A percentile compares a stretch with the other conserved stretches of the same genome.
Conservation (phyloP, 2,113 vertebrate genomes). For the Ardeotis arabs region DNA sequence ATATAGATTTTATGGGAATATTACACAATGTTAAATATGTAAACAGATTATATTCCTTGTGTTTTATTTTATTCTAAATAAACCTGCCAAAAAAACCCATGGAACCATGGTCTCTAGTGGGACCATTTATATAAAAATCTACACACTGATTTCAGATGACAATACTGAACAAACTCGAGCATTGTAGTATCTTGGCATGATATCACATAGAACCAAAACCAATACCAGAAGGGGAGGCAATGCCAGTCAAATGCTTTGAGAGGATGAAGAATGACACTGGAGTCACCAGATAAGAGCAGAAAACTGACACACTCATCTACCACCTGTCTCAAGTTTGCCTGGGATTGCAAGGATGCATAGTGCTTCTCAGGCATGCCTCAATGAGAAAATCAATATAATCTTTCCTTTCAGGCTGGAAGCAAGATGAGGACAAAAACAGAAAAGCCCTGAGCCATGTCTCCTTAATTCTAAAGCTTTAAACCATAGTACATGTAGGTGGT, state of each 20-base stretch:
- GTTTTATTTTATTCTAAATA: neutral
- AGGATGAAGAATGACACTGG: neutral
- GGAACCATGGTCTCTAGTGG: neutral
- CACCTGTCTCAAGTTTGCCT: neutral
- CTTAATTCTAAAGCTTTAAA: neutral
- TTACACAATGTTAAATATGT: neutral
- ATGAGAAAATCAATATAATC: neutral
- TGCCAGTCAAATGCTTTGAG: neutral
- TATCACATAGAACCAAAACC: neutral
- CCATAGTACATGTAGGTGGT: rapidly evolving
- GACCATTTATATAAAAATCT: neutral
- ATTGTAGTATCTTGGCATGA: neutral
- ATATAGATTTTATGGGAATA: neutral
- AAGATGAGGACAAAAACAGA: neutral
- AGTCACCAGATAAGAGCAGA: neutral
- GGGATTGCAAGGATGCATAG: neutral
- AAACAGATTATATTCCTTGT: neutral
- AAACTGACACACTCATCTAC: neutral
- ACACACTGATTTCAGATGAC: neutral
- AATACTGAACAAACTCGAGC: neutral
- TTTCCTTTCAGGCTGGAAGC: neutral
- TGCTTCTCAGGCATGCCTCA: neutral
- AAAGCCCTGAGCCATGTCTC: neutral
- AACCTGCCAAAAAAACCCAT: neutral
- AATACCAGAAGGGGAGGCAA: neutral